Conservation (phyloP, 2,797 vertebrate species). For the Furcifer pardalis region DNA sequence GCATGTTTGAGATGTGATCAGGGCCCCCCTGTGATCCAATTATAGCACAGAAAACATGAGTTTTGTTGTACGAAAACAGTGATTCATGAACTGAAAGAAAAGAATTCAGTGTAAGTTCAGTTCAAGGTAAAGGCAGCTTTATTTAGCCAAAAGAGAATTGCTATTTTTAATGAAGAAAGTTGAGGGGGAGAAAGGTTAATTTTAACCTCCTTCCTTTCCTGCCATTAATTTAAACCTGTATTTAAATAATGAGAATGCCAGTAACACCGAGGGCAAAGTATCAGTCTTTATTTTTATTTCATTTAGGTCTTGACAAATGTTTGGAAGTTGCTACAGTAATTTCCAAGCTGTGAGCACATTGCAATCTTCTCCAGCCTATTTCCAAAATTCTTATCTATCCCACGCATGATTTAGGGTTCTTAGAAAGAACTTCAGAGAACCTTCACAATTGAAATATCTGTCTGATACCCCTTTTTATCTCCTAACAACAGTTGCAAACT, state of each 20-base stretch:
- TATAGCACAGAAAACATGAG: constrained; percentile 37
- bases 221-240: background rate
- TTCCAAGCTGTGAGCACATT: too few species aligned
- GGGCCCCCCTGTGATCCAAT: constrained; percentile 46
- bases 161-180: background rate
- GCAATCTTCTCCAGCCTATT: too few species aligned
- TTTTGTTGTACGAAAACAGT: constrained; percentile 41
- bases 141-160: background rate
- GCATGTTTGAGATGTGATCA: constrained; percentile 33
- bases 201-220: background rate
- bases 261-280: background rate
- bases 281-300: background rate
- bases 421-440: too few species aligned
- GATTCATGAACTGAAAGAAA: constrained; percentile 30
- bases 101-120: constrained; percentile 11
- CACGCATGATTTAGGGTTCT: too few species aligned
- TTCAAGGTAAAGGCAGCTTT: constrained; percentile 28
- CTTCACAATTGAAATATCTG: too few species aligned
- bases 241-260: background rate
- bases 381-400: too few species aligned
- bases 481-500: too few species aligned
- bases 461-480: too few species aligned
- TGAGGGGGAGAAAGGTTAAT: background rate
- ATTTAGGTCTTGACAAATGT: background rate
- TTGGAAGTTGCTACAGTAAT: too few species aligned